Conservation (phyloP, 2,888 invertebrate species). For the Pyrrhia umbra region DNA sequence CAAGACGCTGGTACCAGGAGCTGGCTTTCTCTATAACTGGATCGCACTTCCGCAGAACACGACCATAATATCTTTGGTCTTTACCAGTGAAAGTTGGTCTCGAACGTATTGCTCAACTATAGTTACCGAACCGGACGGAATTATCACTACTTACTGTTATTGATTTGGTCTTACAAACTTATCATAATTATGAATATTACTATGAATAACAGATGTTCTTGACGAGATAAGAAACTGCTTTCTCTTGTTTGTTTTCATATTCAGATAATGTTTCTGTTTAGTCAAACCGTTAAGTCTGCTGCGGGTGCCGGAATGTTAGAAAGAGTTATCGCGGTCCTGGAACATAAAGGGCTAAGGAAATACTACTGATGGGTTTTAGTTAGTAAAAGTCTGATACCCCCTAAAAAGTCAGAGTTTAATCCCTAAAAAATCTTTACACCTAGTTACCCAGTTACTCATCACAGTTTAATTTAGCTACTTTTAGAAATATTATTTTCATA, state of each 20-base stretch:
- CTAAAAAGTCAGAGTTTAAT: no score
- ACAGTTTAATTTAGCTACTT: no score
- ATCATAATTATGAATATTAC: slow-evolving; percentile 41
- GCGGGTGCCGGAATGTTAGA: no score
- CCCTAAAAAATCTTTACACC: no score
- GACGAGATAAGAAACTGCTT: slow-evolving; percentile 2
- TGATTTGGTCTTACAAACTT: slow-evolving; percentile 46
- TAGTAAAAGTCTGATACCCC: no score
- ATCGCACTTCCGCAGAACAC: slow-evolving; percentile 74
- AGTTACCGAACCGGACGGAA: slow-evolving; percentile 68
- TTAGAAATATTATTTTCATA: no score
- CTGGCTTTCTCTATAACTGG: slow-evolving; percentile 82
- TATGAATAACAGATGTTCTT: slow-evolving; percentile 12
- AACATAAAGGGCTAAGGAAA: no score
- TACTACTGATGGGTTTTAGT: no score
- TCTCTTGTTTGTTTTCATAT: slow-evolving; percentile 13
- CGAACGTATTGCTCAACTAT: slow-evolving; percentile 66
- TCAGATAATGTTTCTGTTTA: no score
- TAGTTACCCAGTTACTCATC: no score
- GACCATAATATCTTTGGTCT: slow-evolving; percentile 72
- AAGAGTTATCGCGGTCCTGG: no score
- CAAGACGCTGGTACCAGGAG: slow-evolving; percentile 63
- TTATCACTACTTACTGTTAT: slow-evolving; percentile 60
- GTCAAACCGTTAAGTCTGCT: no score
- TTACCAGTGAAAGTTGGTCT: slow-evolving; percentile 81